Base-by-base conservation (phyloP, 2,888 invertebrate genomes). In the Hybos culiciformis region DNA sequence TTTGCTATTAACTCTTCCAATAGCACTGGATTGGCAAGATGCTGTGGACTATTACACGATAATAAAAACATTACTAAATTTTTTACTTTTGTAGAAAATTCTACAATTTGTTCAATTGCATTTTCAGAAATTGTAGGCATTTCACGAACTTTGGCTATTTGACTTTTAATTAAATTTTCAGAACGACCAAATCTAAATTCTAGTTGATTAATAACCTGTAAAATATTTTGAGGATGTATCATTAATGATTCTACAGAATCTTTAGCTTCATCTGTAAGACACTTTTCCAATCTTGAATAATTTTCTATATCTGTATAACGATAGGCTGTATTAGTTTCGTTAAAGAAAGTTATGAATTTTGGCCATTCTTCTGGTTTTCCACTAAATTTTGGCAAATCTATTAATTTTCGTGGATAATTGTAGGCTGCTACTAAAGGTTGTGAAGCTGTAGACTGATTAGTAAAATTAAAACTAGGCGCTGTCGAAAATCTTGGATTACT, bases 351-450 rank as follows among this genome's bases (percentile, higher is more conserved):
- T 3, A 39, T 37, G 12, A 53, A 53, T 46, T 51, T 48, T 8
- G 52, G 51, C 51, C 51, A 52, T 37, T 52, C 47, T 39, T 50
- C 51, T 7, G 52, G 48, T 4, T 24, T 37, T 4, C 52, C 48
- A 21, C 41, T 33, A 38, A 52, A 52, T 8, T 44, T 45, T 4
- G 50, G 51, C 20, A 52, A 43, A 29, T 49, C 51, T 8, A 46
- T 47, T 3, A 46, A 36, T 17, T 50, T 52, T 20, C n/a, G n/a
- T n/a, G n/a, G n/a, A n/a, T n/a, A n/a, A n/a, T n/a, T n/a, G n/a
- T n/a, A n/a, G n/a, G n/a, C n/a, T n/a, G n/a, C n/a, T n/a, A n/a
- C n/a, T n/a, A n/a, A n/a, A n/a, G n/a, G n/a, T n/a, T n/a, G n/a
- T n/a, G n/a, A n/a, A n/a, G n/a, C n/a, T n/a, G n/a, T n/a, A n/a